Conservation (phyloP, 2,888 invertebrate genomes). For the Noctua janthe region DNA sequence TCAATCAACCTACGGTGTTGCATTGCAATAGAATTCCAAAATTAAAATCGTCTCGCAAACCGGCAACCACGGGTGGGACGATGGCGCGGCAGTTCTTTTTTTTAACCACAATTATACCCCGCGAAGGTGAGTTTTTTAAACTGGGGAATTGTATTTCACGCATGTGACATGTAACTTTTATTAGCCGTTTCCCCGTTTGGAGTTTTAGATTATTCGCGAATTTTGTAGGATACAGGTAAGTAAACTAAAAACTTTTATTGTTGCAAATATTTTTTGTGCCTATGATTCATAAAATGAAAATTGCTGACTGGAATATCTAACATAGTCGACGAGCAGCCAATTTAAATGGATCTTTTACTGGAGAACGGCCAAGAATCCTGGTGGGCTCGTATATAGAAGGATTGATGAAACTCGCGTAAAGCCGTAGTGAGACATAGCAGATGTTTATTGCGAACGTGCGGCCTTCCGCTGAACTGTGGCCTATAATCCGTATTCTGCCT, state of each 20-base stretch:
- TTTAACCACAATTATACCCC: not conserved
- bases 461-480: constrained; percentile 20
- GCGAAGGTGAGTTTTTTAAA: not conserved
- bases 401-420: constrained; percentile 35
- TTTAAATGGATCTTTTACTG: constrained; percentile 43
- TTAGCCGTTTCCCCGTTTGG: not conserved
- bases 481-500: constrained; percentile 27
- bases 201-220: not conserved
- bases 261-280: constrained; percentile 10
- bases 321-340: not conserved
- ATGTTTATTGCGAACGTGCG: constrained; percentile 27
- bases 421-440: constrained; percentile 29
- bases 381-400: constrained; percentile 20
- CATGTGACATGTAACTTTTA: not conserved
- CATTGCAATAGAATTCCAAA: constrained; percentile 2
- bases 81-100: not conserved
- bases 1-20: not conserved
- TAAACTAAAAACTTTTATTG: constrained; percentile 4
- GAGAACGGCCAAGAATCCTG: constrained; percentile 54
- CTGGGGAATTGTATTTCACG: not conserved
- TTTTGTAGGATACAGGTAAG: not conserved
- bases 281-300: constrained; percentile 23
- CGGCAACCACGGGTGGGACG: no score
- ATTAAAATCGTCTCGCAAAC: not conserved
- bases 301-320: constrained; percentile 14